A percentile compares a stretch with the other conserved stretches of the same genome.
Evolutionary conservation across 2,888 invertebrate genomes (phyloP).

Genomic region (Agonopterix arenella): DNA sequence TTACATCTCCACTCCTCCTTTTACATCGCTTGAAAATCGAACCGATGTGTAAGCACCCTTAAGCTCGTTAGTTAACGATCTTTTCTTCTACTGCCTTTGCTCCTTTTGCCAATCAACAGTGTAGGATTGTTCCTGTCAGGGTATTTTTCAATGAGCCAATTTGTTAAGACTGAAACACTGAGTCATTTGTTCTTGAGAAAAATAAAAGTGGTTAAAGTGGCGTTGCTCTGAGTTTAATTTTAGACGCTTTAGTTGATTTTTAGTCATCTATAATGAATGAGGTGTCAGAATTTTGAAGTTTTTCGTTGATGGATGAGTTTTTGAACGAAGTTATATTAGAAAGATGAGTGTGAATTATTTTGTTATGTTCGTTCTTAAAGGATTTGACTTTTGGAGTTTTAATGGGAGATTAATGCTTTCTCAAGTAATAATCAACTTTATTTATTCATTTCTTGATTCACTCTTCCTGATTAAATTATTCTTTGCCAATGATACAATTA

Average conservation of each 20-base stretch:
- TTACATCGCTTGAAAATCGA: not conserved
- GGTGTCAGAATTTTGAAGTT: not conserved
- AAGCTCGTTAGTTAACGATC: conserved; percentile 27
- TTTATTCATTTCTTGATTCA: no score
- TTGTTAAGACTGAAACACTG: conserved; percentile 22
- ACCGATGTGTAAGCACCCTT: conserved; percentile 19
- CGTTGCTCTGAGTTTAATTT: not conserved
- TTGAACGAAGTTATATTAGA: no score
- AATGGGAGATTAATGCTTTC: no score
- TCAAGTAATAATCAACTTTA: no score
- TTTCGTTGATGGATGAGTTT: no score
- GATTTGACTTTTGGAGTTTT: no score
- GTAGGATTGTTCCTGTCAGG: conserved; percentile 45
- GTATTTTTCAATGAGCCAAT: conserved; percentile 49
- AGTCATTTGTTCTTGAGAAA: conserved; percentile 19
- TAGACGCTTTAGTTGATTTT: not conserved
- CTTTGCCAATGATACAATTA: no score
- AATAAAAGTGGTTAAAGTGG: not conserved
- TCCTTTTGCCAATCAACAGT: conserved; percentile 57
- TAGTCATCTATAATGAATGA: not conserved
- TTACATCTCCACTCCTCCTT: no score
- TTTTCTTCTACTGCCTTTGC: conserved; percentile 28
- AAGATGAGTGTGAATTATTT: no score
- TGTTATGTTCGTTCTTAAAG: no score
- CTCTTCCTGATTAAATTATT: no score